A percentile compares a stretch with the other conserved stretches of the same genome.
phyloP scores from a whole-genome alignment of 2,888 invertebrate species.

The Drosophila villosipedis region DNA sequence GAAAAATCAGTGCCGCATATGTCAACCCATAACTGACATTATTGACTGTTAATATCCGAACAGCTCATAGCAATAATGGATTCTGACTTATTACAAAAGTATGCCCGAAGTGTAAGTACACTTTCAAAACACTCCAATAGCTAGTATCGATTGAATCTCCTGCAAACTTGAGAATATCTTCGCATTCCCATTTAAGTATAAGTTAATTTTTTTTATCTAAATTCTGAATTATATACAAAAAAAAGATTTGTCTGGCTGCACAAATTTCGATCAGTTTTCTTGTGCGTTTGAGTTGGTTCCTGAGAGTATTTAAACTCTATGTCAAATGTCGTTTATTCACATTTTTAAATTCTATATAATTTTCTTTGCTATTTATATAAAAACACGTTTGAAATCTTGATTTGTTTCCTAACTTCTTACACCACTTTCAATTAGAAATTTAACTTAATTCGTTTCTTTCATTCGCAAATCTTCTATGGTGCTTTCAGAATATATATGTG shows the following conservation, averaged over 20 bases:
- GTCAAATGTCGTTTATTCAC: not conserved
- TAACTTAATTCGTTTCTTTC: not conserved
- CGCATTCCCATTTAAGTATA: not conserved
- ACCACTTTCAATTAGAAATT: not conserved
- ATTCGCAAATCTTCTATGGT: not conserved
- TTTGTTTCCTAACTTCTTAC: not conserved
- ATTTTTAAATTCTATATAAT: not conserved
- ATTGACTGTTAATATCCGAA: constrained; percentile 74
- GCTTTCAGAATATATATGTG: not conserved
- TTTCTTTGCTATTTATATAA: not conserved
- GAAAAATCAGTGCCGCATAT: constrained; percentile 72
- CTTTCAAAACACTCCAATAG: not conserved
- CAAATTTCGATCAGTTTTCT: not conserved
- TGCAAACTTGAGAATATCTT: not conserved
- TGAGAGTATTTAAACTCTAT: not conserved
- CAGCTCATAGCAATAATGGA: constrained; percentile 29
- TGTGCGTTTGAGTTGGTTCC: not conserved
- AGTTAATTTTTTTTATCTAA: not conserved
- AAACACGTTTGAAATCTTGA: not conserved
- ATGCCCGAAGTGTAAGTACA: constrained; percentile 5
- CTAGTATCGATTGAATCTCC: not conserved
- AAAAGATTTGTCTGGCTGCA: not conserved
- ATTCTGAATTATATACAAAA: not conserved
- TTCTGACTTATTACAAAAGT: not conserved
- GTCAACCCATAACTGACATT: constrained; percentile 71